A percentile compares a stretch with the other conserved stretches of the same genome.
phyloP scores from a whole-genome alignment of 1,140 invertebrate genomes.

The Penaeus indicus region DNA sequence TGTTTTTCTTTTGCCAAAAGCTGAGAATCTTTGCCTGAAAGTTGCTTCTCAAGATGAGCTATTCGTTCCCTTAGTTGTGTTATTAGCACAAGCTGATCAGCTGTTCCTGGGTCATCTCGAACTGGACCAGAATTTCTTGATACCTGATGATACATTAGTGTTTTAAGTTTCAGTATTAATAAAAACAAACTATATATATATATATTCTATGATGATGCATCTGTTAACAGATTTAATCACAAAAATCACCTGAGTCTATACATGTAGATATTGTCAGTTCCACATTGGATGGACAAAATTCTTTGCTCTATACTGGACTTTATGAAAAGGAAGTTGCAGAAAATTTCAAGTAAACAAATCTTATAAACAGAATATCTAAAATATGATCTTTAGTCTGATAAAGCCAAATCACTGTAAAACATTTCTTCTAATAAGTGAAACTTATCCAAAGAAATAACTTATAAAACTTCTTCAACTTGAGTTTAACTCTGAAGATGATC shows the following conservation, averaged over 20 bases:
- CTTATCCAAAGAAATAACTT: too few species aligned
- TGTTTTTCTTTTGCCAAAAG: slow-evolving; percentile 91
- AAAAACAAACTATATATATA: slow-evolving; percentile 11
- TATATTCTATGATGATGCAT: neutral
- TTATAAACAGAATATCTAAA: too few species aligned
- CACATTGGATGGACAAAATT: too few species aligned
- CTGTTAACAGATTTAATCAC: slow-evolving; percentile 14
- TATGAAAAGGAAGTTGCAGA: too few species aligned
- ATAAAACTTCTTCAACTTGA: too few species aligned
- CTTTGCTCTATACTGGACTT: too few species aligned
- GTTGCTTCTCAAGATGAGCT: slow-evolving; percentile 90
- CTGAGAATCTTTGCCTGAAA: slow-evolving; percentile 86
- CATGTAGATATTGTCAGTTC: neutral
- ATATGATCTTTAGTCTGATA: too few species aligned
- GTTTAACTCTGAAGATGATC: too few species aligned
- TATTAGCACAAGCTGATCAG: slow-evolving; percentile 93
- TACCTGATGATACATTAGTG: slow-evolving; percentile 4
- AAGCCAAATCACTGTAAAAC: too few species aligned
- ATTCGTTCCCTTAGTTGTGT: slow-evolving; percentile 95
- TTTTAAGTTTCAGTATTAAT: too few species aligned
- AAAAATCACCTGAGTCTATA: neutral
- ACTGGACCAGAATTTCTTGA: slow-evolving; percentile 51
- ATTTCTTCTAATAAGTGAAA: too few species aligned
- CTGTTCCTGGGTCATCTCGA: slow-evolving; percentile 82
- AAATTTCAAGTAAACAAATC: too few species aligned